Conservation (phyloP, 2,888 invertebrate genomes). For the Drosophila multiciliata region DNA sequence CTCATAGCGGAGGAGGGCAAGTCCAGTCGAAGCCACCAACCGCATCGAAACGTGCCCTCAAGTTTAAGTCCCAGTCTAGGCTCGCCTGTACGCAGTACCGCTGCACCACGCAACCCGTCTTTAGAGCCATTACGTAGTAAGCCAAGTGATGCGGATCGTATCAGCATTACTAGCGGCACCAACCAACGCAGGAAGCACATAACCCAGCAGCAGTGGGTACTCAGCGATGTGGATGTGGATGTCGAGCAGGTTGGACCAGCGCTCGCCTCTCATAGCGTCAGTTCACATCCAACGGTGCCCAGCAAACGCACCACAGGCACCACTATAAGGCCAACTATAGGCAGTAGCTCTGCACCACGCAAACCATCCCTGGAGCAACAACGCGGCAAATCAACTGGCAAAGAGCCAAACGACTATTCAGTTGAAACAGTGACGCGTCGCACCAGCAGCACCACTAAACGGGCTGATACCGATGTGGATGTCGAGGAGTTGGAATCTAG, state of each 20-base stretch:
- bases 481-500: slow-evolving; percentile 17
- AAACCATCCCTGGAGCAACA: slow-evolving; percentile 10
- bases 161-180: slow-evolving; percentile 42
- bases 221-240: slow-evolving; percentile 59
- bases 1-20: slow-evolving; percentile 58
- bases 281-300: slow-evolving; percentile 22
- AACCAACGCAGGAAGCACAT: slow-evolving; percentile 57
- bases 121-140: slow-evolving; percentile 33
- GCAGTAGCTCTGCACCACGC: slow-evolving; percentile 12
- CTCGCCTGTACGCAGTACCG: slow-evolving; percentile 33
- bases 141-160: slow-evolving; percentile 17
- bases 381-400: neutral
- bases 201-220: slow-evolving; percentile 65
- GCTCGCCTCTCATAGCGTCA: slow-evolving; percentile 21
- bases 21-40: slow-evolving; percentile 43
- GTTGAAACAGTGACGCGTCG: slow-evolving; percentile 9
- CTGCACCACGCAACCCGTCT: slow-evolving; percentile 46
- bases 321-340: neutral
- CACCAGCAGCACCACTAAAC: slow-evolving; percentile 19
- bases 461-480: slow-evolving; percentile 18
- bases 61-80: slow-evolving; percentile 22
- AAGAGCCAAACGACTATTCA: slow-evolving; percentile 1
- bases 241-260: slow-evolving; percentile 44
- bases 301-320: slow-evolving; percentile 6
- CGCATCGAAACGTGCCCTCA: slow-evolving; percentile 10